Evolutionary conservation across 2,888 invertebrate genomes (phyloP), one percentile per base, ranked within the genome.

Genomic region (Adela reaumurella): DNA sequence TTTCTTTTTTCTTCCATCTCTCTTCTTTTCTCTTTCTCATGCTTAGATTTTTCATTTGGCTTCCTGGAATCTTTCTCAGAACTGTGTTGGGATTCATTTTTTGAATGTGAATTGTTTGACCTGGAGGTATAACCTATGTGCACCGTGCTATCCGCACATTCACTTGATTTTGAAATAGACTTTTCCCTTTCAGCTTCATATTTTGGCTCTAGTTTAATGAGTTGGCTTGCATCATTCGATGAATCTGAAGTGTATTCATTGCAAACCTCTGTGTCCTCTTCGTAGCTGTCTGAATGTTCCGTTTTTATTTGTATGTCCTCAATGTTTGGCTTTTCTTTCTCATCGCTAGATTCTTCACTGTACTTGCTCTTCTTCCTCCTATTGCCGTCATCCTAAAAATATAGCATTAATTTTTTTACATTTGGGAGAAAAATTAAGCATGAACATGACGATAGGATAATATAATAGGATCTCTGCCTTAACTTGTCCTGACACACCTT

Each of bases 321-420:
- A 6, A 58, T 48, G 50, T 60, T 58, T 43, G 59, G 50, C 54
- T 62, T 65, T 51, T 66, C 64, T 58, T 63, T 69, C 49, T 61
- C 61, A 56, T 62, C 64, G 51, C 47, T 61, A 59, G 50, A 65
- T 56, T 59, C 65, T 72, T 24, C 8, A 8, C 24, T 24, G 24
- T 24, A 24, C 24, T 24, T 24, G 8, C 4, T 8, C 56, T 67
- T 70, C 53, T 71, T 73, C 43, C 54, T 53, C 50, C 65, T 60
- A 42, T 62, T 58, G 51, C 73, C 66, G 52, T 76, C 74, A 48
- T 76, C 73, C 74, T 76, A 54, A 17, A 53, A 65, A 3, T 43
- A 42, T 5, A 24, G 45, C 24, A 14, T 18, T 42, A 46, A 46
- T 45, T 35, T 17, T 24, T 17, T 43, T 24, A 24, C 24, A 24